These are phyloP conservation scores for Monopis laevigella DNA, from an alignment of 2,888 invertebrate species.

Conservation along the genomic window DNA sequence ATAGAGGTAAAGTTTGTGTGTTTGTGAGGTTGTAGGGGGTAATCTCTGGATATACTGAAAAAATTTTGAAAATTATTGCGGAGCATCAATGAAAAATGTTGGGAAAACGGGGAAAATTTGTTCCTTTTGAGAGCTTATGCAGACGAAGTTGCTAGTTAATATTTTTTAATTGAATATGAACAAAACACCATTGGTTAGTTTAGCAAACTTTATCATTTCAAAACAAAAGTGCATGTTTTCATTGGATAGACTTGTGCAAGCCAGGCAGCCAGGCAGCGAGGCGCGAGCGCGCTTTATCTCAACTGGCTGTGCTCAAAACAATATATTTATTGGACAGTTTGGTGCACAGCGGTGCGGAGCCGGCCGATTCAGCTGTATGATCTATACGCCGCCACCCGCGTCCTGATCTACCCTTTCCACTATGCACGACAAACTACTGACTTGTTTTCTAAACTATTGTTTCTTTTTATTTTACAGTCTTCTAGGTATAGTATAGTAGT, in stretches of 20 bases:
- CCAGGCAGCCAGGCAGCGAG: slow-evolving; percentile 40
- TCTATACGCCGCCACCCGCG: slow-evolving; percentile 40
- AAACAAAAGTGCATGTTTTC: slow-evolving; percentile 1
- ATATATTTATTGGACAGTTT: slow-evolving; percentile 65
- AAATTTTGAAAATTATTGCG: too few relatives aligned
- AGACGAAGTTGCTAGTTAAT: too few relatives aligned
- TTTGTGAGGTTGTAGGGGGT: too few relatives aligned
- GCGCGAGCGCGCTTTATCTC: slow-evolving; percentile 66
- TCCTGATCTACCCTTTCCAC: neutral
- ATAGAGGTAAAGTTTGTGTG: too few relatives aligned
- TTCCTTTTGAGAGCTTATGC: too few relatives aligned
- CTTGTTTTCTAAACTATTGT: neutral
- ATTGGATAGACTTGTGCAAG: slow-evolving; percentile 2
- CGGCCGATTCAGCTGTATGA: slow-evolving; percentile 51
- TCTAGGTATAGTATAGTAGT: too few relatives aligned
- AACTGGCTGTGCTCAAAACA: slow-evolving; percentile 48
- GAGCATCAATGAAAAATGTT: too few relatives aligned
- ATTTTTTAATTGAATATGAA: too few relatives aligned
- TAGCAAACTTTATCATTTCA: neutral
- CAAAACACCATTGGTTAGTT: too few relatives aligned
- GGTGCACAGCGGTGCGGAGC: slow-evolving; percentile 30
- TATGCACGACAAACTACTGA: neutral
- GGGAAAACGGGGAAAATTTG: too few relatives aligned
- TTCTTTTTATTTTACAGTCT: too few relatives aligned
- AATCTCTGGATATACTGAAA: too few relatives aligned